These are phyloP conservation scores for Saccostrea cuccullata DNA, from an alignment of 1,140 invertebrate genomes.

Conservation along the genomic window DNA sequence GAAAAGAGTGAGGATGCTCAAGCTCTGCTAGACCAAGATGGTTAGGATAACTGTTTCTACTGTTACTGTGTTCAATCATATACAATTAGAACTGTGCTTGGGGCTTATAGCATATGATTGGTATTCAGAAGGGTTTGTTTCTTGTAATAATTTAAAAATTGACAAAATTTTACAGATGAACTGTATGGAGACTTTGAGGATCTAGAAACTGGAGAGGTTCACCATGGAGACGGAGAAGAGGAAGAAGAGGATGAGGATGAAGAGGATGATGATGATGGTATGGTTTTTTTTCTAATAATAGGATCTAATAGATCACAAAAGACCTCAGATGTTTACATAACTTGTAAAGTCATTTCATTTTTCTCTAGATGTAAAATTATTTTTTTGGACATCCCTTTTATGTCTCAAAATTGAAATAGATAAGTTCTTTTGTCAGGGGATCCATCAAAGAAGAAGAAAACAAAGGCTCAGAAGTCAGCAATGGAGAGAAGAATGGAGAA, in stretches of 20 bases:
- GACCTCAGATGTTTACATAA: too few relatives aligned
- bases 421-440: neutral
- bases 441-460: slow-evolving; percentile 59
- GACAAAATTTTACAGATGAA: slow-evolving; percentile 82
- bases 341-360: neutral
- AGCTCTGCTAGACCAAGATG: slow-evolving; percentile 90
- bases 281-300: too few relatives aligned
- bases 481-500: slow-evolving; percentile 85
- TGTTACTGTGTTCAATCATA: too few relatives aligned
- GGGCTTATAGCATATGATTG: too few relatives aligned
- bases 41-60: slow-evolving; percentile 50
- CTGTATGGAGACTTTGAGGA: slow-evolving; percentile 98
- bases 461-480: slow-evolving; percentile 69
- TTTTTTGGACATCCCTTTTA: neutral
- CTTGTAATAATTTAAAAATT: too few relatives aligned
- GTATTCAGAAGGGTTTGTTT: too few relatives aligned
- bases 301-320: too few relatives aligned
- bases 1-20: slow-evolving; percentile 93
- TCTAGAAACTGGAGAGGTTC: slow-evolving; percentile 84
- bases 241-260: slow-evolving; percentile 59
- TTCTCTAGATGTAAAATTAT: neutral
- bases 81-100: too few relatives aligned
- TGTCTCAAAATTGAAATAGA: neutral
- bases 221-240: slow-evolving; percentile 60
- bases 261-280: slow-evolving; percentile 52